Base-by-base conservation (phyloP, 92 coral and sea anemone genomes). In the Porites rus region DNA sequence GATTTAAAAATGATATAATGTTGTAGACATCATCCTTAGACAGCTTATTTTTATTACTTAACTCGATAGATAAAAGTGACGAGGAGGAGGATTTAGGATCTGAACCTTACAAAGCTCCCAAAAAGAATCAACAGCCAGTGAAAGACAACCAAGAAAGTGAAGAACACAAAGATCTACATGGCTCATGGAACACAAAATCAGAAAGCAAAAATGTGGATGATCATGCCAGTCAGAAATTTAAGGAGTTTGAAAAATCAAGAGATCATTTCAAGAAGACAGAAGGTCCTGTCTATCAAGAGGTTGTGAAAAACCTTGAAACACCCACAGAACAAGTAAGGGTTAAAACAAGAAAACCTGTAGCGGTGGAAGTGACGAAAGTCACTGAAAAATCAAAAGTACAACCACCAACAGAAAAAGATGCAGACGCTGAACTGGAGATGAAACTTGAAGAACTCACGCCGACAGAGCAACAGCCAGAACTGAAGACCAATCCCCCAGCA, bases 401-500 rank as follows among this genome's bases (percentile, higher is more conserved):
- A 43, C 31, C 66, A 8, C 18, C 77, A 16, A 2, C 25, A 22
- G 17, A 66, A 31, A 18, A 52, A 51, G 71, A 81, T 71, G 1
- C 24, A 21, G 83, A 89, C 38, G 72, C 77, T 31, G 84, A 81
- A 14, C 85, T 90, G 10, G 90, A 92, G 62, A 59, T 72, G 63
- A 81, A 78, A 67, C 88, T 88, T 7, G 77, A 92, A 63, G 85
- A 88, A n/a, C 79, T 74, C 43, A 81, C 88, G 51, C 86, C 75
- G 1, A 4, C 90, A 71, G 43, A 78, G 21, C 69, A 69, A 63
- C 69, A 43, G 8, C 28, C 6, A 0, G 11, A 67, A 18, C 21
- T 24, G 62, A 87, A 70, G 59, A 60, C 24, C 14, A n/a, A 25
- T 19, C 6, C 13, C 10, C 61, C 59, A 19, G 17, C 76, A 71